These are phyloP conservation scores for Antheraea yamamai DNA, from an alignment of 2,888 invertebrate genomes.

Conservation along the genomic window DNA sequence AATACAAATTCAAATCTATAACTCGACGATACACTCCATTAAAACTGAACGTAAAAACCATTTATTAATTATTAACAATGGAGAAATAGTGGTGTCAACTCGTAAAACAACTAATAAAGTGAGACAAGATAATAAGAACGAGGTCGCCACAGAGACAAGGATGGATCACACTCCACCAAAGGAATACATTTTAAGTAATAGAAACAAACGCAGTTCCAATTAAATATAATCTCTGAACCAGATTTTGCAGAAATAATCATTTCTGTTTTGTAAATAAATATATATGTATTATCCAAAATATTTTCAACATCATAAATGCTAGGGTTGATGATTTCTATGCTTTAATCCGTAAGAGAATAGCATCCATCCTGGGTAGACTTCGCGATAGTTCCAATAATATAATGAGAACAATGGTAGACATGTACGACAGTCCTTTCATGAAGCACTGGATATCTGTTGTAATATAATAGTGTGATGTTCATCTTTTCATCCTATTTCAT, in stretches of 20 bases:
- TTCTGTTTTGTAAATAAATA: no score
- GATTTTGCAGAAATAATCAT: not conserved
- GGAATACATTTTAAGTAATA: not conserved
- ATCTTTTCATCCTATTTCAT: no score
- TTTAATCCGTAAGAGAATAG: no score
- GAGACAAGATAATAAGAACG: not conserved
- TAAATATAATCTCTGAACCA: not conserved
- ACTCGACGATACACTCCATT: not conserved
- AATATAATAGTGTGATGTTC: no score
- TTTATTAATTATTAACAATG: not conserved
- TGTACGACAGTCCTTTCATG: no score
- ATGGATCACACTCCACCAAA: not conserved
- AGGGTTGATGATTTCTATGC: no score
- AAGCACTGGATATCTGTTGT: no score
- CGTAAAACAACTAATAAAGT: not conserved
- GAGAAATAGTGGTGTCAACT: not conserved
- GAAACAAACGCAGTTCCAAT: not conserved
- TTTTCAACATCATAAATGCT: no score
- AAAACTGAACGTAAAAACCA: not conserved
- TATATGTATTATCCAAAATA: no score
- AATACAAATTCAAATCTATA: not conserved
- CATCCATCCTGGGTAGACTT: no score
- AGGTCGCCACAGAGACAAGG: not conserved
- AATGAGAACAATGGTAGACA: no score
- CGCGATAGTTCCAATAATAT: no score